These are phyloP conservation scores for Eulemur albifrons DNA, from an alignment of 2,797 vertebrate species.

Conservation along the genomic window DNA sequence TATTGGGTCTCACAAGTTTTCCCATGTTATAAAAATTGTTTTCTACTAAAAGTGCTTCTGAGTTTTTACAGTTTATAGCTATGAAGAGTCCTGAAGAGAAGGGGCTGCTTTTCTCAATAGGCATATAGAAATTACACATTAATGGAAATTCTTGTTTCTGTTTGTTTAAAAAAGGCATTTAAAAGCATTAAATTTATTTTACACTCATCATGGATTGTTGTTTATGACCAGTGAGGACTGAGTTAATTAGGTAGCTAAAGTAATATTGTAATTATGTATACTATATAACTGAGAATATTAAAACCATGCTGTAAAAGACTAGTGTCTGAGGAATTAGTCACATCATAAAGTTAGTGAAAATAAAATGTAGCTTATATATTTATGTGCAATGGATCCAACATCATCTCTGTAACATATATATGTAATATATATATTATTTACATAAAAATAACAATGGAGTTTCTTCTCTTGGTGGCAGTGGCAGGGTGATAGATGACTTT, in stretches of 20 bases:
- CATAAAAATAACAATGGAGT: not conserved
- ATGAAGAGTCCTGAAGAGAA: not conserved
- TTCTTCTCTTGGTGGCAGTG: not conserved
- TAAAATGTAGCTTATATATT: not conserved
- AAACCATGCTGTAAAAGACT: not conserved
- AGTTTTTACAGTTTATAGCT: not conserved
- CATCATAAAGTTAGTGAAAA: not conserved
- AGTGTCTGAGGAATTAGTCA: not conserved
- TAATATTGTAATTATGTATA: not conserved
- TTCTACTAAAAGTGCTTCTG: not conserved
- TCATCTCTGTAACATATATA: not conserved
- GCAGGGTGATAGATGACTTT: not conserved
- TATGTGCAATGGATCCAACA: not conserved
- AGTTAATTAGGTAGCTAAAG: not conserved
- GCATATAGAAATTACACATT: not conserved
- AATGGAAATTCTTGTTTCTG: not conserved
- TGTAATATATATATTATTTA: not conserved
- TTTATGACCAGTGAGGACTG: not conserved
- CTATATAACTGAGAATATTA: not conserved
- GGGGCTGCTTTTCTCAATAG: not conserved
- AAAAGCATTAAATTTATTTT: not conserved
- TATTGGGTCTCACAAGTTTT: not conserved
- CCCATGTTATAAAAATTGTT: not conserved
- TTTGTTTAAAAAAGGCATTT: not conserved
- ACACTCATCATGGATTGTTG: not conserved